Percentiles rank a stretch among this genome's conserved stretches.
Conservation (phyloP, 2,888 invertebrate genomes). For the Ormyrus rosae region DNA sequence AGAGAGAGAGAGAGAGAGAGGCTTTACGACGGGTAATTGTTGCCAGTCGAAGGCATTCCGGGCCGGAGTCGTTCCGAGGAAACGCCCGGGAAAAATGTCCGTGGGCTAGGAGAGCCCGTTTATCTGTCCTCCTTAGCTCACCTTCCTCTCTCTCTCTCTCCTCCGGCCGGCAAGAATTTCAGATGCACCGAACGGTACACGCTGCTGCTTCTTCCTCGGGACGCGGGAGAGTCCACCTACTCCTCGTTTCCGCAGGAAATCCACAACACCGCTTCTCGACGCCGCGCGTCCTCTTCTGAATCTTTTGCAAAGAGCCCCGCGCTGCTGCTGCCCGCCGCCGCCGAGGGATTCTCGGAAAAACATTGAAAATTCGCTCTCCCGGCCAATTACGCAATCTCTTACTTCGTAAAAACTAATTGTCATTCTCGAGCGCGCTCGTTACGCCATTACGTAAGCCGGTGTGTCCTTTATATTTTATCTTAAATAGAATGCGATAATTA, state of each 20-base stretch:
- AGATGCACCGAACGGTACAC: no score
- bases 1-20: slow-evolving; percentile 15
- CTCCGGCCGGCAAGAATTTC: no score
- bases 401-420: slow-evolving; percentile 36
- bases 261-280: no score
- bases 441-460: slow-evolving; percentile 8
- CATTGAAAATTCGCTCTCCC: slow-evolving; percentile 27
- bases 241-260: slow-evolving; percentile 7
- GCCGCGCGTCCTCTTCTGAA: no score
- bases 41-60: slow-evolving; percentile 64
- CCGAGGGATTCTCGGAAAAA: neutral
- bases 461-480: neutral
- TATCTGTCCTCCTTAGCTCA: no score
- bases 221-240: neutral
- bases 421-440: slow-evolving; percentile 12
- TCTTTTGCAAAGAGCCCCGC: neutral
- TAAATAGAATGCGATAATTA: slow-evolving; percentile 13
- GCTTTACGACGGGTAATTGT: slow-evolving; percentile 73
- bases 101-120: slow-evolving; percentile 1
- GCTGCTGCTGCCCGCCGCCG: neutral
- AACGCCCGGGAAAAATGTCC: slow-evolving; percentile 67
- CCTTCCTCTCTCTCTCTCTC: neutral
- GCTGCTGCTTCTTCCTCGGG: neutral
- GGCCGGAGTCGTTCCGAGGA: slow-evolving; percentile 65
- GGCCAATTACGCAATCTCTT: slow-evolving; percentile 31